Evolutionary conservation across 2,888 invertebrate genomes (phyloP).

Genomic region (Fabriciana adippe): DNA sequence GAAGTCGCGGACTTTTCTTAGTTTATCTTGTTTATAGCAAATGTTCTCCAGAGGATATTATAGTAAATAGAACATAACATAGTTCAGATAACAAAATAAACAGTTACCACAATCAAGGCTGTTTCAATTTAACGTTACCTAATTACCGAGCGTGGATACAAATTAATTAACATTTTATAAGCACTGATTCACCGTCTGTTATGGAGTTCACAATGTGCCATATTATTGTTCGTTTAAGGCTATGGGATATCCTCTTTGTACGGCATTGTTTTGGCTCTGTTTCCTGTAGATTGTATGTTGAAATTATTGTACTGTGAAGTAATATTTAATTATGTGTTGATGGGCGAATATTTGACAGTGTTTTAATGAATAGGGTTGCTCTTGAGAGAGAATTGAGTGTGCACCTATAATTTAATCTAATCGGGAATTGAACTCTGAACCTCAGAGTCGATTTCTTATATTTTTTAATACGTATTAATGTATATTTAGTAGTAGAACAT

Average conservation of each 20-base stretch:
- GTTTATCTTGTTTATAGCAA: no score
- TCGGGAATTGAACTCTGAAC: no score
- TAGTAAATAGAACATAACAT: neutral
- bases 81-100: conserved; percentile 11
- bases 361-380: neutral
- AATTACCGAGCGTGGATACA: conserved; percentile 27
- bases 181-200: conserved; percentile 41
- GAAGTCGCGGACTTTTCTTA: no score
- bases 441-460: no score
- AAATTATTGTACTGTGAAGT: conserved; percentile 19
- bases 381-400: no score
- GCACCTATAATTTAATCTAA: no score
- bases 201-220: conserved; percentile 37
- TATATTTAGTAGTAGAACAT: no score
- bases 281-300: conserved; percentile 50
- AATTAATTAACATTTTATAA: conserved; percentile 42
- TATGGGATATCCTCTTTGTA: conserved; percentile 64
- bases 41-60: neutral
- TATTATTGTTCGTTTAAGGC: conserved; percentile 51
- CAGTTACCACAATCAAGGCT: conserved; percentile 23
- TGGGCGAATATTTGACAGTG: conserved; percentile 4
- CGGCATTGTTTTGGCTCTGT: conserved; percentile 46
- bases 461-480: no score
- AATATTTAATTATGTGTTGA: conserved; percentile 43
- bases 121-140: conserved; percentile 24